Conservation (phyloP, 2,888 invertebrate species). For the Antheraea assamensis region DNA sequence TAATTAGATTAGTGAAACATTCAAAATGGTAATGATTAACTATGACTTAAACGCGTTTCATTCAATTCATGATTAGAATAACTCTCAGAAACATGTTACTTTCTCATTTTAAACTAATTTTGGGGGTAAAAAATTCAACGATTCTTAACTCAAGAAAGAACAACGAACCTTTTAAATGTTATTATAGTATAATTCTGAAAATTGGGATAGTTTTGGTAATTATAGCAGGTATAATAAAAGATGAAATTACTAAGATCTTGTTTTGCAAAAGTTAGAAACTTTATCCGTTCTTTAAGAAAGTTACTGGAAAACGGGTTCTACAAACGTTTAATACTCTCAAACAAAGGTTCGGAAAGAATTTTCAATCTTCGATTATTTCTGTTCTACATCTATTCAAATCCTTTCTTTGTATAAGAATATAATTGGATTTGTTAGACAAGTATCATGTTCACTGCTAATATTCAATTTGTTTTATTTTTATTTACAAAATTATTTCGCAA, state of each 20-base stretch:
- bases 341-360: slow-evolving; percentile 39
- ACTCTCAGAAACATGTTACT: background rate
- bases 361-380: slow-evolving; percentile 46
- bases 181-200: background rate
- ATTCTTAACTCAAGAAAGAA: no score
- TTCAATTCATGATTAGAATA: background rate
- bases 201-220: slow-evolving; percentile 4
- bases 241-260: slow-evolving; percentile 37
- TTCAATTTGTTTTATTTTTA: background rate
- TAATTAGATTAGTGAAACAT: background rate
- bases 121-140: background rate
- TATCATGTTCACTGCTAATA: slow-evolving; percentile 16
- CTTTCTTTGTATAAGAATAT: slow-evolving; percentile 26
- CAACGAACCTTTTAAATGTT: no score
- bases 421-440: slow-evolving; percentile 24
- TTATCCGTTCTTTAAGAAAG: slow-evolving; percentile 42
- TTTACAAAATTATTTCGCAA: background rate
- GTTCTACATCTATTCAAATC: slow-evolving; percentile 27
- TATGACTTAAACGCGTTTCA: background rate
- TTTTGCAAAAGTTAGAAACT: slow-evolving; percentile 48
- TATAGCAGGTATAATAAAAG: slow-evolving; percentile 40
- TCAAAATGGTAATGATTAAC: background rate
- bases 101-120: background rate
- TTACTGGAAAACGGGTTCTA: slow-evolving; percentile 40
- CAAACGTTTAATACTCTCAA: slow-evolving; percentile 46